phyloP scores from a whole-genome alignment of 2,888 invertebrate species.

The Nephrotoma guestfalica region DNA sequence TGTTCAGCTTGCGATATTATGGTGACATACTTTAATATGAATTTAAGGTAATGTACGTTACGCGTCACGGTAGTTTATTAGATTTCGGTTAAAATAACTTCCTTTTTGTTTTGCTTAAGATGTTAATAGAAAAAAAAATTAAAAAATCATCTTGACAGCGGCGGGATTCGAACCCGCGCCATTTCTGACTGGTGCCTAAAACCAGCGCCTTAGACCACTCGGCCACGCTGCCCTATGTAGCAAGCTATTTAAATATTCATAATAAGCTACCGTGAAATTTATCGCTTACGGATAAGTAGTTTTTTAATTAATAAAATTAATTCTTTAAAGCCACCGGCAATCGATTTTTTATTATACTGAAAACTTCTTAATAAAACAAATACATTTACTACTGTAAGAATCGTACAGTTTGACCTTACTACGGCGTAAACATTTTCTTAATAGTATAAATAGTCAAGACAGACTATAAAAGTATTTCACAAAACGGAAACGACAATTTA shows the following conservation, averaged over 20 bases:
- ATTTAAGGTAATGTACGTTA: too few relatives aligned
- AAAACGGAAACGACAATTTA: too few relatives aligned
- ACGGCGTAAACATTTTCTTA: too few relatives aligned
- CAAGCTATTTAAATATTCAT: neutral
- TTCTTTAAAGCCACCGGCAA: neutral
- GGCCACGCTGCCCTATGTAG: slow-evolving; percentile 13
- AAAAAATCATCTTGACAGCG: slow-evolving; percentile 12
- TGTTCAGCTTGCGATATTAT: too few relatives aligned
- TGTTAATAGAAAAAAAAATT: neutral
- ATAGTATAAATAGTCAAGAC: too few relatives aligned
- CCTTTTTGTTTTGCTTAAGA: too few relatives aligned
- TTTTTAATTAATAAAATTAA: neutral
- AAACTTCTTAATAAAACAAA: neutral
- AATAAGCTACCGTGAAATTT: neutral
- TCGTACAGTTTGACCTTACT: too few relatives aligned
- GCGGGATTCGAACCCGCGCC: slow-evolving; percentile 18
- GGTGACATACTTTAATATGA: too few relatives aligned
- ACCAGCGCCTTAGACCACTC: slow-evolving; percentile 18
- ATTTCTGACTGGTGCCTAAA: slow-evolving; percentile 18
- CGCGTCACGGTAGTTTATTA: neutral
- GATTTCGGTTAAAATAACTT: neutral
- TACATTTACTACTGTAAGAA: neutral
- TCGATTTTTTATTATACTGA: neutral
- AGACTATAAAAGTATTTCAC: too few relatives aligned
- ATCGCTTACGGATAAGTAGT: neutral